phyloP scores from a whole-genome alignment of 2,113 vertebrate genomes.

The Plectropomus leopardus region DNA sequence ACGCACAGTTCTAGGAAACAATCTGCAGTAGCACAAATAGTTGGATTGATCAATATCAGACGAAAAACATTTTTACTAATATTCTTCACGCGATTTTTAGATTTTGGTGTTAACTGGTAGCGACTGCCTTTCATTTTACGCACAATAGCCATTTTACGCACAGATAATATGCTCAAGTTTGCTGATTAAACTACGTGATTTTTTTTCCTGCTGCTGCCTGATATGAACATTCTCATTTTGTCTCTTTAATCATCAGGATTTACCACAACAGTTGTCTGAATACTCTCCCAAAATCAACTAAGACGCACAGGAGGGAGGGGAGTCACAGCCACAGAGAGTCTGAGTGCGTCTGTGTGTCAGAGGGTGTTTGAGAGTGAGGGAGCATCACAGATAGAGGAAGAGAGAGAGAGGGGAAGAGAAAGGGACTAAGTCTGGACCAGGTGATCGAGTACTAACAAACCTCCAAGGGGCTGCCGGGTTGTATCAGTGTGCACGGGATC shows the following conservation, averaged over 20 bases:
- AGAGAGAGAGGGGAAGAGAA: slow-evolving; percentile 70
- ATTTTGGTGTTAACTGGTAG: not conserved
- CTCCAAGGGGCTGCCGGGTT: slow-evolving; percentile 85
- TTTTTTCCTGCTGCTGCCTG: not conserved
- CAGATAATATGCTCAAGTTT: not conserved
- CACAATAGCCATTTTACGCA: slow-evolving; percentile 63
- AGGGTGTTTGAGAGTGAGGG: slow-evolving; percentile 75
- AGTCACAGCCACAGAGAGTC: slow-evolving; percentile 73
- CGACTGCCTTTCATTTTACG: slow-evolving; percentile 41
- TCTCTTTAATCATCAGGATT: slow-evolving; percentile 77
- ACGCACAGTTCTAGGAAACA: slow-evolving; percentile 6
- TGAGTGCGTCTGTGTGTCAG: slow-evolving; percentile 72
- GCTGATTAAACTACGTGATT: not conserved
- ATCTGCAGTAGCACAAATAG: not conserved
- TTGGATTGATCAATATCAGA: not conserved
- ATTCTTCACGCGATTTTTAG: not conserved
- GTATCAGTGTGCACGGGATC: slow-evolving; percentile 83
- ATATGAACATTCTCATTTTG: slow-evolving; percentile 29
- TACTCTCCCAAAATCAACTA: slow-evolving; percentile 75
- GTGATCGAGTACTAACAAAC: slow-evolving; percentile 85
- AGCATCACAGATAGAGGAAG: slow-evolving; percentile 70
- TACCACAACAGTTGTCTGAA: slow-evolving; percentile 74
- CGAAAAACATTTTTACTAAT: not conserved
- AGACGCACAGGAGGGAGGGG: slow-evolving; percentile 78
- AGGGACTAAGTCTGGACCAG: slow-evolving; percentile 84